Percentiles rank a stretch among this genome's conserved stretches.
Conservation (phyloP, 1,140 invertebrate species). For the Neodiprion pinetum region DNA sequence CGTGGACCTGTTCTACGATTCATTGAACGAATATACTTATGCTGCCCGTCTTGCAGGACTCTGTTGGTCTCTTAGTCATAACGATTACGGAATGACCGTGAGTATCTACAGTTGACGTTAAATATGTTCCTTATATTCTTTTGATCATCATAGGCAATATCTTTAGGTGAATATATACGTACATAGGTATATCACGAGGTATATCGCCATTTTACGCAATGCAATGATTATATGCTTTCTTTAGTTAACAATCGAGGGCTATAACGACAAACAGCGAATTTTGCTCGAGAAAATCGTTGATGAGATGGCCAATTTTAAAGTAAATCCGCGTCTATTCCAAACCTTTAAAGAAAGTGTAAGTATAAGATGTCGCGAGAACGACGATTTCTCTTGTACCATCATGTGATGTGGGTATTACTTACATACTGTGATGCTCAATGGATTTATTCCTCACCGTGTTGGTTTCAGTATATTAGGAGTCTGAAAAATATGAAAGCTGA, state of each 20-base stretch:
- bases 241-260: conserved; percentile 85
- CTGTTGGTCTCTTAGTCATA: conserved; percentile 78
- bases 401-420: neutral
- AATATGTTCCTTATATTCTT: neutral
- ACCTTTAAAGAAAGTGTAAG: conserved; percentile 87
- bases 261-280: conserved; percentile 89
- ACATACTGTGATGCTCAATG: no score
- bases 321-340: conserved; percentile 85
- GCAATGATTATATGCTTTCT: conserved; percentile 28
- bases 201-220: neutral
- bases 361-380: conserved; percentile 22
- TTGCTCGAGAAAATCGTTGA: conserved; percentile 89
- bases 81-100: conserved; percentile 84
- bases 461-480: conserved; percentile 71
- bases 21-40: conserved; percentile 93
- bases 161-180: neutral
- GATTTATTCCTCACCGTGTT: conserved; percentile 1
- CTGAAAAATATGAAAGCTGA: conserved; percentile 87
- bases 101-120: conserved; percentile 48
- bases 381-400: conserved; percentile 13
- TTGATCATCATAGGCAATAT: neutral
- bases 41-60: conserved; percentile 89
- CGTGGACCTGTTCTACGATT: conserved; percentile 82
- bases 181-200: neutral
- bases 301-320: conserved; percentile 80